Evolutionary conservation across 2,113 vertebrate genomes (phyloP), one percentile per base, ranked within the genome.

Genomic region (Clarias macrocephalus): DNA sequence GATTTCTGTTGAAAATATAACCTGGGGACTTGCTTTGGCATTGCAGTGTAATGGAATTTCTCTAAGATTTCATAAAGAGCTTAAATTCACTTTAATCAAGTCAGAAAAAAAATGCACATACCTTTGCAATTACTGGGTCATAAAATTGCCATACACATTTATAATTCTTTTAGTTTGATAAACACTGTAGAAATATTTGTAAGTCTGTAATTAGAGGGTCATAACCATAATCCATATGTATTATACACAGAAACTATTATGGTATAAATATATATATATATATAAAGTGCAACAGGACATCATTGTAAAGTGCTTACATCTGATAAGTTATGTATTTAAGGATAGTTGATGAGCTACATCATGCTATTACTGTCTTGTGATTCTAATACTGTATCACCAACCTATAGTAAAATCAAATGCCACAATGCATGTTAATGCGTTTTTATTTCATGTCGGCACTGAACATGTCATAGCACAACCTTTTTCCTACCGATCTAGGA

Each of bases 71-170:
- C 16, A 30, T 30, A 57, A 57, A 56, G 54, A 30, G 76, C n/a
- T 80, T 80, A 8, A n/a, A 33, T 16, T 77, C n/a, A 33, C 16
- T 30, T 80, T 80, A 80, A 57, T 57, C 52, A 80, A 80, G 52
- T 30, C 16, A 33, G 54, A 80, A 28, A 80, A 30, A 56, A 33
- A 57, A 57, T 19, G 8, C 28, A 15, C 16, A 80, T 80, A 30
- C 10, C n/a, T 80, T 18, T 57, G 54, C 4, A 80, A 80, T 57
- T 80, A 57, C 76, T 19, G 25, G 23, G 11, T 59, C 54, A 33
- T 57, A 59, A 57, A 8, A 57, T 18, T 79, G 52, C 25, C n/a
- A 28, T 28, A 56, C 12, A 10, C 37, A 25, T 52, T 75, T 52
- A 75, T 11, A 25, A 75, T 75, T 75, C 37, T 52, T 56, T 18